phyloP scores from a whole-genome alignment of 2,888 invertebrate species.

The Epinotia nisella region DNA sequence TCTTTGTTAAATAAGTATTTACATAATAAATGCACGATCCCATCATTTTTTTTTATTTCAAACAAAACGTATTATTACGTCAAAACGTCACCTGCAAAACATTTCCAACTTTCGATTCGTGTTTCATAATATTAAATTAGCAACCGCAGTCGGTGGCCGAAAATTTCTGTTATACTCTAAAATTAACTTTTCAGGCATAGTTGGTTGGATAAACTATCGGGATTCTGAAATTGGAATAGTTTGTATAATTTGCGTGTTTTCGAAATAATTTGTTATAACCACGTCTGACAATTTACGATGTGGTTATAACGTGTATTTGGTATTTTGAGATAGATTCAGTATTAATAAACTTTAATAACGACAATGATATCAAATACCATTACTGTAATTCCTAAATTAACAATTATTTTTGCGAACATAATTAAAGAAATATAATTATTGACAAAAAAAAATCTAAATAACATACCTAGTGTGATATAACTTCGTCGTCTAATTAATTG shows the following conservation, averaged over 20 bases:
- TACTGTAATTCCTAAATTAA: too few relatives aligned
- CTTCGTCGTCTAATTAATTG: too few relatives aligned
- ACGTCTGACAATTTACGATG: background rate
- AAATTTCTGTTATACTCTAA: conserved; percentile 19
- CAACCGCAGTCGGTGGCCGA: conserved; percentile 10
- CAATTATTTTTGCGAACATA: too few relatives aligned
- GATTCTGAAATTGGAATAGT: conserved; percentile 28
- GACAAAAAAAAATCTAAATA: too few relatives aligned
- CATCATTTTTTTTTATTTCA: too few relatives aligned
- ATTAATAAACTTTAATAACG: too few relatives aligned
- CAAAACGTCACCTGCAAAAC: background rate
- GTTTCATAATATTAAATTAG: conserved; percentile 3
- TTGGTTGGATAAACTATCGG: conserved; percentile 20
- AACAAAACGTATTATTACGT: too few relatives aligned
- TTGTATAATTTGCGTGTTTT: conserved; percentile 25
- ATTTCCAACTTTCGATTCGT: conserved; percentile 2
- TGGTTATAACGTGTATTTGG: background rate
- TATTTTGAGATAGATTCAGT: background rate
- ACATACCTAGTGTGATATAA: too few relatives aligned
- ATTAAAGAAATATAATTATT: too few relatives aligned
- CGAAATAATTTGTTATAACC: conserved; percentile 17
- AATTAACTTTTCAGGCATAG: conserved; percentile 30
- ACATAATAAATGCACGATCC: too few relatives aligned
- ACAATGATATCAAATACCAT: too few relatives aligned
- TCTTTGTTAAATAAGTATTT: too few relatives aligned